Evolutionary conservation across 2,113 vertebrate genomes (phyloP).

Genomic region (Scytalopus superciliaris): DNA sequence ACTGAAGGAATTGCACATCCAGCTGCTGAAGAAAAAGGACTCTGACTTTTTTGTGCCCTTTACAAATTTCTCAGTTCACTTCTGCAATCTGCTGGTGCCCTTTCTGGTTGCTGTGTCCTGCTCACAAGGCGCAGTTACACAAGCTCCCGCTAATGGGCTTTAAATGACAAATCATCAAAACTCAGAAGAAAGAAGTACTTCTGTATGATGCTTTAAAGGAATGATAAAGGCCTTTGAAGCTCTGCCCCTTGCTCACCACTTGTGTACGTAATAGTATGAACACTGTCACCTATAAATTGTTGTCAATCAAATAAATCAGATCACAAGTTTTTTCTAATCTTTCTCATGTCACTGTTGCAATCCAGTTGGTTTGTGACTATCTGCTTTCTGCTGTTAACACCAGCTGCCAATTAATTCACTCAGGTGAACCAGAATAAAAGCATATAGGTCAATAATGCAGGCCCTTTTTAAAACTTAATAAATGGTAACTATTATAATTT

Average conservation of each 20-base stretch:
- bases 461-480: neutral
- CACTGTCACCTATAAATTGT: neutral
- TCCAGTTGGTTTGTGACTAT: neutral
- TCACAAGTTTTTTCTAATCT: neutral
- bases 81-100: neutral
- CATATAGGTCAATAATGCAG: neutral
- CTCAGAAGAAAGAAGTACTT: neutral
- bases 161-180: neutral
- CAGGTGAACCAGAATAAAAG: neutral
- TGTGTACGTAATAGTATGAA: neutral
- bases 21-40: neutral
- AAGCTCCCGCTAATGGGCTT: neutral
- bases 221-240: neutral
- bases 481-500: neutral
- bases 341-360: neutral
- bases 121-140: accelerated
- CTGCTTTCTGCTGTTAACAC: neutral
- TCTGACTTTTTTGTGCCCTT: neutral
- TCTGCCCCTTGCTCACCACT: neutral
- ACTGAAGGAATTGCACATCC: neutral
- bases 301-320: neutral
- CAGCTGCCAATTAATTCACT: neutral
- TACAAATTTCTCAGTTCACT: neutral
- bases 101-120: neutral
- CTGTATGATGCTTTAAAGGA: neutral